A percentile compares a stretch with the other conserved stretches of the same genome.
Conservation (phyloP, 2,797 vertebrate genomes). For the Enteromius fasciolatus region DNA sequence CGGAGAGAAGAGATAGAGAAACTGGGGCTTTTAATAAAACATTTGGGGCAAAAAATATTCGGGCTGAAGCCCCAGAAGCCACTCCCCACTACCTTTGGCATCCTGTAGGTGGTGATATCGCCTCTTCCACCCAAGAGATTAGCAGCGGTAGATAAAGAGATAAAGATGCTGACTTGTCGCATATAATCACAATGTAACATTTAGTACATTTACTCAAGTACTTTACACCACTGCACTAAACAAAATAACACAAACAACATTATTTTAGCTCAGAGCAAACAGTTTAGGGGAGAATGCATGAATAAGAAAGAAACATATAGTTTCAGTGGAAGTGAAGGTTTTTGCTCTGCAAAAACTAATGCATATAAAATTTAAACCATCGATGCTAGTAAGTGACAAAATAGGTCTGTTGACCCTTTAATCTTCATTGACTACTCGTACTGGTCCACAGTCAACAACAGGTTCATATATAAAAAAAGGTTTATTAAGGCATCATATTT, state of each 20-base stretch:
- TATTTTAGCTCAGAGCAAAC: neutral
- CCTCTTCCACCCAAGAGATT: too few species aligned
- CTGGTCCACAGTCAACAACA: neutral
- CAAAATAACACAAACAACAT: neutral
- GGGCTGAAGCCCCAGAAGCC: too few species aligned
- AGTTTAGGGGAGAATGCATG: neutral
- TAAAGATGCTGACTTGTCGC: too few species aligned
- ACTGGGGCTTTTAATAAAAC: too few species aligned
- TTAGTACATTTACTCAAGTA: too few species aligned
- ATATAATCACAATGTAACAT: too few species aligned
- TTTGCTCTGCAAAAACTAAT: neutral
- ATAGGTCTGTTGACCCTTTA: neutral
- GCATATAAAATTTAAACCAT: neutral
- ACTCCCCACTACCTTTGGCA: too few species aligned
- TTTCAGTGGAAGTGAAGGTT: neutral
- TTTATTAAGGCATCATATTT: neutral
- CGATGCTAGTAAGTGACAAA: neutral
- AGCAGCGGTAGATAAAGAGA: too few species aligned
- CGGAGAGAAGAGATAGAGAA: too few species aligned
- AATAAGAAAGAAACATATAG: neutral
- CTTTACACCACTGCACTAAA: too few species aligned
- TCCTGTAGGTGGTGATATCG: too few species aligned
- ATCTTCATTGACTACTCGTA: neutral
- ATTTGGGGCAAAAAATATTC: too few species aligned
- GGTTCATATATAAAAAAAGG: neutral